Evolutionary conservation across 2,113 vertebrate species (phyloP).

Genomic region (Ia io): DNA sequence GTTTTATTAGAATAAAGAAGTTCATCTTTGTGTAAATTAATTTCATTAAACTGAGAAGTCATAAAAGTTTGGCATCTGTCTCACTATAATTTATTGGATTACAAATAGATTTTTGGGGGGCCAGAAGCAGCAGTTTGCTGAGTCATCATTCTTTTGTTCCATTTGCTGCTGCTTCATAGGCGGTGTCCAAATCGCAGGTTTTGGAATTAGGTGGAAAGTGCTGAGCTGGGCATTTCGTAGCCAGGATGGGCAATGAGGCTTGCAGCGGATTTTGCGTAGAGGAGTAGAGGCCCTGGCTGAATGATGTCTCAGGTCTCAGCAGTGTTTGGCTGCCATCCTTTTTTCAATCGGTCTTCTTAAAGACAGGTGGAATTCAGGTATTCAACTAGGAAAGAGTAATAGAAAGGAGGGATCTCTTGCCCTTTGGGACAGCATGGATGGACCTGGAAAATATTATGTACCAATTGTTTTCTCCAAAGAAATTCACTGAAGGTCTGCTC

Average conservation of each 20-base stretch:
- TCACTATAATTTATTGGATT: conserved; percentile 19
- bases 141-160: neutral
- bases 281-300: neutral
- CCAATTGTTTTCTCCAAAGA: neutral
- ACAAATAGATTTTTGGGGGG: neutral
- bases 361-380: neutral
- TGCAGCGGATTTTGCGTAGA: neutral
- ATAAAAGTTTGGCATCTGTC: neutral
- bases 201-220: neutral
- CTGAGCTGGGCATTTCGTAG: neutral
- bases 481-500: neutral
- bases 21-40: neutral
- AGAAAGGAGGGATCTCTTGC: too few species aligned
- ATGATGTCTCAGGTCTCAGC: neutral
- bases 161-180: neutral
- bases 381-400: neutral
- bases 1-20: conserved; percentile 13
- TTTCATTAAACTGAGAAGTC: conserved; percentile 21
- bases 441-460: too few species aligned
- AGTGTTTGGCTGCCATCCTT: neutral
- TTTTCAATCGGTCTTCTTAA: neutral
- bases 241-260: neutral
- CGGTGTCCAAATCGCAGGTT: neutral
- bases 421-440: too few species aligned
- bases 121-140: neutral